phyloP scores from a whole-genome alignment of 2,888 invertebrate genomes.

The Agrochola lota region DNA sequence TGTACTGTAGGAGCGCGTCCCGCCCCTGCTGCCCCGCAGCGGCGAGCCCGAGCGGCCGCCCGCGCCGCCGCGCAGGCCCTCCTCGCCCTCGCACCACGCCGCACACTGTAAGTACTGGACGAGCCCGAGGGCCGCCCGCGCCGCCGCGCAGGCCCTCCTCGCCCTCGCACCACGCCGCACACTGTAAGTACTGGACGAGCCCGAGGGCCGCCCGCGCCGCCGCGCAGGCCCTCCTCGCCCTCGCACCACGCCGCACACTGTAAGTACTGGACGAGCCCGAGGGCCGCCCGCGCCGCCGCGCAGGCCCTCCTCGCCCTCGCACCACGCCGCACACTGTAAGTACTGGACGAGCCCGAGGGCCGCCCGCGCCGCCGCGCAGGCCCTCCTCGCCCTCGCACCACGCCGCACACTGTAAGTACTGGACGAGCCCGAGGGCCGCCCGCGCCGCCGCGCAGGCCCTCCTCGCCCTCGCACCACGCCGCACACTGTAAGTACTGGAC shows the following conservation, averaged over 20 bases:
- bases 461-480: too few relatives aligned
- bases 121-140: not conserved
- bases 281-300: not conserved
- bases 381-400: not conserved
- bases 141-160: slow-evolving; percentile 16
- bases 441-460: slow-evolving; percentile 41
- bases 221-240: too few relatives aligned
- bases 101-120: slow-evolving; percentile 38
- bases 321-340: too few relatives aligned
- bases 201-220: slow-evolving; percentile 8
- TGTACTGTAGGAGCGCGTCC: slow-evolving; percentile 76
- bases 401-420: too few relatives aligned
- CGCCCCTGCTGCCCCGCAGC: slow-evolving; percentile 80
- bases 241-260: too few relatives aligned
- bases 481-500: too few relatives aligned
- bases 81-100: slow-evolving; percentile 44
- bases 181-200: too few relatives aligned
- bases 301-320: not conserved
- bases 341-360: too few relatives aligned
- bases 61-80: slow-evolving; percentile 73
- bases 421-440: too few relatives aligned
- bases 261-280: too few relatives aligned
- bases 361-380: slow-evolving; percentile 63
- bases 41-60: slow-evolving; percentile 72
- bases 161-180: too few relatives aligned